These are phyloP conservation scores for Microplitis manilae DNA, from an alignment of 2,888 invertebrate species.

Conservation along the genomic window DNA sequence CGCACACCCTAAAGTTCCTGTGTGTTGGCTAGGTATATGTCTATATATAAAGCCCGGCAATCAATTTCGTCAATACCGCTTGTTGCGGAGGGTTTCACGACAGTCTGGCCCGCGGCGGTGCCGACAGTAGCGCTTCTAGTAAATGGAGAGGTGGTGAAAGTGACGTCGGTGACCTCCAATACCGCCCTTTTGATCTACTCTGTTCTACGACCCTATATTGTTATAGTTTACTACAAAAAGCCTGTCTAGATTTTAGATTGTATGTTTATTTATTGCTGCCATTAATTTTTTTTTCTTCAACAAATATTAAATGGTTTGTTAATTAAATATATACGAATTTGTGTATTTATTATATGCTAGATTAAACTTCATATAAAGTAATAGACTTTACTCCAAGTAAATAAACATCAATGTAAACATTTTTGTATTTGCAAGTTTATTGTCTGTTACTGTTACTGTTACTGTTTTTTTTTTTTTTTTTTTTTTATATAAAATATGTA, in stretches of 20 bases:
- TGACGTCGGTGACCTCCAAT: constrained; percentile 48
- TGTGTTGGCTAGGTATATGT: not conserved
- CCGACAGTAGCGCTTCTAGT: constrained; percentile 39
- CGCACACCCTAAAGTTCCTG: constrained; percentile 42
- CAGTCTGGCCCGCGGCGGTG: constrained; percentile 64
- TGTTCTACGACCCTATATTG: constrained; percentile 9
- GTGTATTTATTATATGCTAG: constrained; percentile 8
- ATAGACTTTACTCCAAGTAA: not conserved
- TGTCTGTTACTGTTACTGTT: too few species aligned
- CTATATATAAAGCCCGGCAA: constrained; percentile 60
- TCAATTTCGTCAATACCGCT: constrained; percentile 69
- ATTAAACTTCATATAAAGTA: not conserved
- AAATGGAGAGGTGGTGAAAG: constrained; percentile 31
- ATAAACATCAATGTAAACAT: not conserved
- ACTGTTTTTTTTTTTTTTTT: too few species aligned
- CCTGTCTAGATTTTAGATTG: not conserved
- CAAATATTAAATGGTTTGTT: constrained; percentile 11
- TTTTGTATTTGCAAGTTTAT: not conserved
- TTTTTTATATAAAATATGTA: too few species aligned
- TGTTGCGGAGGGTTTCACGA: constrained; percentile 62
- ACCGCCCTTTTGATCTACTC: constrained; percentile 26
- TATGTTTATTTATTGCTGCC: not conserved
- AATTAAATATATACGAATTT: not conserved
- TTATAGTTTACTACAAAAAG: constrained; percentile 6
- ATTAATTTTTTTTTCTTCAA: not conserved